Conservation (phyloP, 2,113 vertebrate genomes). For the Brachypteracias leptosomus region DNA sequence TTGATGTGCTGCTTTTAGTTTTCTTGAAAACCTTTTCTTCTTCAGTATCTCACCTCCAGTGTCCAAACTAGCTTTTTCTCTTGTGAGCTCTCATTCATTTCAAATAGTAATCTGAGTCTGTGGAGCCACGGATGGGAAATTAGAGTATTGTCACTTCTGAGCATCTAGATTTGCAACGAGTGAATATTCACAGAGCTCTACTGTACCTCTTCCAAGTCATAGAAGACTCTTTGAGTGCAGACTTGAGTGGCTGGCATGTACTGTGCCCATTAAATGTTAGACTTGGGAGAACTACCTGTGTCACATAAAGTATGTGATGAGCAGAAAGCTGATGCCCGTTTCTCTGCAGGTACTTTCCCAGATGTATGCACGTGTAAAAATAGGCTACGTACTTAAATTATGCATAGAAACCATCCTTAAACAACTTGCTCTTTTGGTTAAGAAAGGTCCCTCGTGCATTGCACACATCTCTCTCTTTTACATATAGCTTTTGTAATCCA, state of each 20-base stretch:
- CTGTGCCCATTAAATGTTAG: background rate
- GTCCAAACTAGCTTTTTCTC: background rate
- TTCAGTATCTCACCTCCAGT: background rate
- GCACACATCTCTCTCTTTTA: background rate
- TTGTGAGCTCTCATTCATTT: background rate
- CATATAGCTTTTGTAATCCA: background rate
- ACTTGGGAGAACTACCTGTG: background rate
- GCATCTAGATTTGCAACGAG: background rate
- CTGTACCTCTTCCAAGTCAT: background rate
- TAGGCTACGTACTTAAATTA: slow-evolving; percentile 31
- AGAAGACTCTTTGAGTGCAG: background rate
- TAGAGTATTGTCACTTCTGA: background rate
- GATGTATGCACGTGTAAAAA: slow-evolving; percentile 26
- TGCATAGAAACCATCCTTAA: slow-evolving; percentile 41
- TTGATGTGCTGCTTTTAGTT: background rate
- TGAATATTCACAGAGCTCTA: background rate
- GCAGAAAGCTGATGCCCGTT: background rate
- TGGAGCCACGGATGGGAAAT: background rate
- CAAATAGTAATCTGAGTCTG: background rate
- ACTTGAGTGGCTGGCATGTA: background rate
- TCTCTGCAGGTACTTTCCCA: background rate
- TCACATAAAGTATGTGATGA: background rate
- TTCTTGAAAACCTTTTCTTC: background rate
- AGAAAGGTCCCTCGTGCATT: background rate
- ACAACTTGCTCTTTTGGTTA: background rate